A percentile compares a stretch with the other conserved stretches of the same genome.
These are phyloP conservation scores for Mylabris sibirica DNA, from an alignment of 2,888 invertebrate genomes.

Conservation along the genomic window DNA sequence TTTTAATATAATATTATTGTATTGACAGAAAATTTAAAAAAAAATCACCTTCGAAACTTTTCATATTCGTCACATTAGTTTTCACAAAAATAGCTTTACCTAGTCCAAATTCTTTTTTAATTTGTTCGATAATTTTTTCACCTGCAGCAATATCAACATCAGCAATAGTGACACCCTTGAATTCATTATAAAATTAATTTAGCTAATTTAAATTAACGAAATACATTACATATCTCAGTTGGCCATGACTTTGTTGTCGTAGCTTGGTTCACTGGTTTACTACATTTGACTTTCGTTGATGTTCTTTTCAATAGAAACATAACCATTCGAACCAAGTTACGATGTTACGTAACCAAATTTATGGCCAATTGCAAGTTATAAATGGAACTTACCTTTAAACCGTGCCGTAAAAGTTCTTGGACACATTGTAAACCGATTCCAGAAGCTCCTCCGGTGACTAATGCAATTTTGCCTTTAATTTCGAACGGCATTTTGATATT, in stretches of 20 bases:
- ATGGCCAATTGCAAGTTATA: too few species aligned
- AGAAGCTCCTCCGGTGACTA: slow-evolving; percentile 42
- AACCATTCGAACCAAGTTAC: too few species aligned
- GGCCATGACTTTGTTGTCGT: too few species aligned
- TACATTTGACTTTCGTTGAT: too few species aligned
- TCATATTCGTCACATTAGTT: neutral
- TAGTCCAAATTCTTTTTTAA: slow-evolving; percentile 69
- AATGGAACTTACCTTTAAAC: slow-evolving; percentile 36
- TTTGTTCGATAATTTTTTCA: slow-evolving; percentile 68
- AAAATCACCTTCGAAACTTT: neutral
- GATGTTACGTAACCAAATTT: too few species aligned
- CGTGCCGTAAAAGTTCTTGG: slow-evolving; percentile 36
- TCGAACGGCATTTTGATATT: slow-evolving; percentile 31
- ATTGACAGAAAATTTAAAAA: too few species aligned
- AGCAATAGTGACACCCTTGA: slow-evolving; percentile 24
- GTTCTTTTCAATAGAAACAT: too few species aligned
- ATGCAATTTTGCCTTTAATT: slow-evolving; percentile 38
- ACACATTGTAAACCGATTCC: slow-evolving; percentile 40
- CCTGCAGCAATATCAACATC: slow-evolving; percentile 44
- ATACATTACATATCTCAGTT: too few species aligned
- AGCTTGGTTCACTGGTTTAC: too few species aligned
- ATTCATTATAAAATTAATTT: too few species aligned
- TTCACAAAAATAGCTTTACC: slow-evolving; percentile 63
- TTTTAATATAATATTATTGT: too few species aligned
- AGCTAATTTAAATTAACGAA: too few species aligned